phyloP scores from a whole-genome alignment of 37 sponge, comb jelly and placozoan species.

The Petrosia ficiformis region DNA sequence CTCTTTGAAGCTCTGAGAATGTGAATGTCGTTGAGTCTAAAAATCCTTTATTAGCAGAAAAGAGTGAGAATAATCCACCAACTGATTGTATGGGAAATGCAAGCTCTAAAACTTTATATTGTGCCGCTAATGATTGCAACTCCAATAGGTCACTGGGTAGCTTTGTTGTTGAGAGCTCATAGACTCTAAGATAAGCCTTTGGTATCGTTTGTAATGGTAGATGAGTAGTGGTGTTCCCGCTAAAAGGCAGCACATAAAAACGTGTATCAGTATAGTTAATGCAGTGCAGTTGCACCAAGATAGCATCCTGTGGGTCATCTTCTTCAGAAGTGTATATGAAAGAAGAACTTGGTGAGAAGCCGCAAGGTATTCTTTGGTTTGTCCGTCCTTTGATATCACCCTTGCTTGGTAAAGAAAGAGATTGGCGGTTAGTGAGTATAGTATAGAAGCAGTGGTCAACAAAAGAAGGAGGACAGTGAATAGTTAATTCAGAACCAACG shows the following conservation, averaged over 20 bases:
- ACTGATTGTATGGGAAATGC: background rate
- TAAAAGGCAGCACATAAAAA: too few species aligned
- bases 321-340: background rate
- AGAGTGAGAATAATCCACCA: background rate
- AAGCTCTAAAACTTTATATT: background rate
- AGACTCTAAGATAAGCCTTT: background rate
- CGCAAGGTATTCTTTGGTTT: background rate
- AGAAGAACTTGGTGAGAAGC: background rate
- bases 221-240: too few species aligned
- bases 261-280: too few species aligned
- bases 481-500: too few species aligned
- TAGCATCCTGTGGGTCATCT: background rate
- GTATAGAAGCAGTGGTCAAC: background rate
- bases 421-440: background rate
- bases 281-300: background rate
- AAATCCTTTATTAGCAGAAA: background rate
- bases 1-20: background rate
- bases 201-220: background rate
- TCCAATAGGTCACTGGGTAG: background rate
- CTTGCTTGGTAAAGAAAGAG: background rate
- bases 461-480: too few species aligned
- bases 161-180: background rate
- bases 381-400: background rate
- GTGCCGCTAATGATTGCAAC: background rate
- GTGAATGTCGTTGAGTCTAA: background rate